Evolutionary conservation across 2,113 vertebrate species (phyloP), one percentile per base, ranked within the genome.

Genomic region (Ahaetulla prasina): DNA sequence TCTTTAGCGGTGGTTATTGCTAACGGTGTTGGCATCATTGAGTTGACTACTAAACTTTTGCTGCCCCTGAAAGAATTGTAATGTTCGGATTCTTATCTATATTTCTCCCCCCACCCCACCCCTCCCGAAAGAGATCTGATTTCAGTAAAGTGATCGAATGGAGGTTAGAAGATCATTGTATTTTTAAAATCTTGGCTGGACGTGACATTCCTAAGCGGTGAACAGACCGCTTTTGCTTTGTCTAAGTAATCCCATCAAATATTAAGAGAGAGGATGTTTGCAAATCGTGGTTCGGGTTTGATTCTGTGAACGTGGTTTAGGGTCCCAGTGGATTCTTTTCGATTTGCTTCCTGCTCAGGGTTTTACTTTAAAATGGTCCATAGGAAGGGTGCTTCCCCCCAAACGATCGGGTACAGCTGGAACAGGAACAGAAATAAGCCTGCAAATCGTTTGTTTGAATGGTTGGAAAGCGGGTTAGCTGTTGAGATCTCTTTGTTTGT

Each of bases 131-230:
- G 16, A 7, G 54, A 88, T 88, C 55, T 89, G 4, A 52, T 95
- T 80, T 85, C 68, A 93, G 94, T 7, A 95, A 94, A 16, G 52
- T 89, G 52, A 86, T 94, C 23, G 8, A 39, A 54, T 27, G 22
- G 55, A 7, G 23, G 55, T 1, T 1, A 43, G 57, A 85, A 93
- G 43, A 91, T 86, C 55, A 57, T n/a, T 87, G 91, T 86, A 7
- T 95, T 94, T 89, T 74, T 27, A 8, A 54, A 90, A 63, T 88
- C 49, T 96, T 96, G 95, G 94, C 94, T 49, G 93, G 88, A 20
- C 91, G 63, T 92, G 22, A 27, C 91, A 92, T 96, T 96, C 94
- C 60, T 94, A 89, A 87, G 52, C 60, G 90, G 93, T 92, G 94
- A 96, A 63, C 93, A 84, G 39, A 50, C 47, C n/a, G n/a, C 18